These are phyloP conservation scores for Istiophorus platypterus DNA, from an alignment of 2,113 vertebrate species.

Conservation along the genomic window DNA sequence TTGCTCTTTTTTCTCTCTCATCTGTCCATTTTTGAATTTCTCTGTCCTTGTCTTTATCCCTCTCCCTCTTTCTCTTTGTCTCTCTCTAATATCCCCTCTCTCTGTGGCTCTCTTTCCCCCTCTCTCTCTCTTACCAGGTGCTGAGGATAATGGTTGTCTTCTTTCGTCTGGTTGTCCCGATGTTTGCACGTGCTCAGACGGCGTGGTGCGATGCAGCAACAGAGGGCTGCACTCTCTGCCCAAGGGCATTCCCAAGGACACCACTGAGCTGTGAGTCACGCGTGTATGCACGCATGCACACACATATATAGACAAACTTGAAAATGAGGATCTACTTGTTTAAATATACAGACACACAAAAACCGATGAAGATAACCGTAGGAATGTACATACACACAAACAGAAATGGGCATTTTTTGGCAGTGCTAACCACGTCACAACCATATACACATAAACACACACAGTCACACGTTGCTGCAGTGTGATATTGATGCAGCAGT, in stretches of 20 bases:
- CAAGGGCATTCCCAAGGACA: conserved; percentile 96
- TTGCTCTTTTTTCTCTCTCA: conserved; percentile 11
- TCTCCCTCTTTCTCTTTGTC: background rate
- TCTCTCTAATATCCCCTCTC: background rate
- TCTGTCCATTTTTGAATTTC: conserved; percentile 32
- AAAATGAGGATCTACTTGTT: background rate
- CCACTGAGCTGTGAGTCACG: conserved; percentile 95
- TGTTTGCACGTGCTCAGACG: conserved; percentile 93
- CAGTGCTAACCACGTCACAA: conserved; percentile 31
- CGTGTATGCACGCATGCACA: background rate
- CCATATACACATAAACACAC: conserved; percentile 12
- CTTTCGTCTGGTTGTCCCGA: conserved; percentile 92
- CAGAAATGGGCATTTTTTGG: conserved; percentile 13
- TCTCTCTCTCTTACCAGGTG: conserved; percentile 83
- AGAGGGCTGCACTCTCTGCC: conserved; percentile 90
- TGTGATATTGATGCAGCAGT: conserved; percentile 61
- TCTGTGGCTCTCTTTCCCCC: background rate
- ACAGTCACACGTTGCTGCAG: conserved; percentile 55
- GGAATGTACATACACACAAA: conserved; percentile 2
- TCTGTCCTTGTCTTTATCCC: conserved; percentile 29
- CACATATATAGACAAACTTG: background rate
- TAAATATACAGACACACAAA: background rate
- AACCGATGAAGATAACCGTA: background rate
- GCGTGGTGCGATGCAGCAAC: conserved; percentile 96
- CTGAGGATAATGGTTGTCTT: conserved; percentile 93